phyloP scores from a whole-genome alignment of 30 jellyfish, hydroid and myxozoan genomes.

The Aurelia sp. region DNA sequence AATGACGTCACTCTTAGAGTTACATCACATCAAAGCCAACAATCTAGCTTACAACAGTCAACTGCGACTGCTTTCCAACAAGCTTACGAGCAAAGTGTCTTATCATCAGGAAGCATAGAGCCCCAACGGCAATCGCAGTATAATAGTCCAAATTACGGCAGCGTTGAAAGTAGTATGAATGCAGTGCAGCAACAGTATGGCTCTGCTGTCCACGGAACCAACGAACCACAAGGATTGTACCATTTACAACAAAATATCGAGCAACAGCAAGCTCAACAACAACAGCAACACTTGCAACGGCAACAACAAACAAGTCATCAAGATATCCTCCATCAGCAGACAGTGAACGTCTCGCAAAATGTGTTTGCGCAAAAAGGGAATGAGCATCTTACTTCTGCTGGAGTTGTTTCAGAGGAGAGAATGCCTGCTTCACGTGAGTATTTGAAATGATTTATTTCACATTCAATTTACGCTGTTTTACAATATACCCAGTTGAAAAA shows the following conservation, averaged over 20 bases:
- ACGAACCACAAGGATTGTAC: neutral
- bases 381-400: too few species aligned
- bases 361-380: too few species aligned
- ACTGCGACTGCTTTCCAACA: neutral
- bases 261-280: neutral
- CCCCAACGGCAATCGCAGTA: neutral
- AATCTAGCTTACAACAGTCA: neutral
- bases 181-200: constrained; percentile 1
- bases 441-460: too few species aligned
- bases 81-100: neutral
- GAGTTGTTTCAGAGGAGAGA: too few species aligned
- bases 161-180: neutral
- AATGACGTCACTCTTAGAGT: neutral
- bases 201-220: neutral
- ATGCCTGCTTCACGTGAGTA: too few species aligned
- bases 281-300: neutral
- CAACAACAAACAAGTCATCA: neutral
- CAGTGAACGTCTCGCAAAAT: too few species aligned
- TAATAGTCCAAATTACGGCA: neutral
- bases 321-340: neutral
- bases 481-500: too few species aligned
- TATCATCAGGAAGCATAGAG: too few species aligned
- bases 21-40: neutral
- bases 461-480: too few species aligned
- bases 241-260: neutral